A percentile compares a stretch with the other conserved stretches of the same genome.
Evolutionary conservation across 2,888 invertebrate species (phyloP).

Genomic region (Xestobium rufovillosum): DNA sequence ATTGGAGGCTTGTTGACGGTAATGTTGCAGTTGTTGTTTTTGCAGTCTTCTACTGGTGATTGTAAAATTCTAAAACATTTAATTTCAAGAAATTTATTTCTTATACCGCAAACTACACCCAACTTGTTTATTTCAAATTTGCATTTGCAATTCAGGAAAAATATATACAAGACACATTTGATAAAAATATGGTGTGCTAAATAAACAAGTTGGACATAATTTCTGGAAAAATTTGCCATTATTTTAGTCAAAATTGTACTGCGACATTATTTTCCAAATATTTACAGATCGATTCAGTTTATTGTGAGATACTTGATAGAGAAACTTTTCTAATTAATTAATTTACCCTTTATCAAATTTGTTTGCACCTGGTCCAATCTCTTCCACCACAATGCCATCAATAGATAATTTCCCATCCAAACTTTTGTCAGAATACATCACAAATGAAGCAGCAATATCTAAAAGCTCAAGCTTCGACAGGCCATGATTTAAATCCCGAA

Average conservation of each 20-base stretch:
- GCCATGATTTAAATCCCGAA: constrained; percentile 63
- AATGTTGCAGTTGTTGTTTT: constrained; percentile 47
- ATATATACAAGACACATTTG: no score
- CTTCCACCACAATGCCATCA: constrained; percentile 61
- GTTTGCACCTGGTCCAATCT: constrained; percentile 61
- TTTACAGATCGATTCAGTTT: no score
- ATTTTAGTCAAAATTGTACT: no score
- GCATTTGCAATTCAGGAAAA: no score
- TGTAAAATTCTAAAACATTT: constrained; percentile 57
- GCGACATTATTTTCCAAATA: no score
- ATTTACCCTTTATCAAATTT: constrained; percentile 53
- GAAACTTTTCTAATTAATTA: no score
- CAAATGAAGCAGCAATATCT: constrained; percentile 56
- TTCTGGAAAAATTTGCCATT: no score
- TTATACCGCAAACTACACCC: no score
- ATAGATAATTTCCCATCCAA: constrained; percentile 62
- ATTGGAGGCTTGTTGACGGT: constrained; percentile 64
- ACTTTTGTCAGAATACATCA: constrained; percentile 61
- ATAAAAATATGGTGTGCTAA: no score
- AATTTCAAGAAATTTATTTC: background rate
- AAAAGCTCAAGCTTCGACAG: constrained; percentile 62
- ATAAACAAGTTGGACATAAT: no score
- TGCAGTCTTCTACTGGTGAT: constrained; percentile 52
- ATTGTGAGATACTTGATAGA: no score
- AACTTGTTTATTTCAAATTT: no score